A percentile compares a stretch with the other conserved stretches of the same genome.
Evolutionary conservation across 2,888 invertebrate species (phyloP).

Genomic region (Xestia c-nigrum): DNA sequence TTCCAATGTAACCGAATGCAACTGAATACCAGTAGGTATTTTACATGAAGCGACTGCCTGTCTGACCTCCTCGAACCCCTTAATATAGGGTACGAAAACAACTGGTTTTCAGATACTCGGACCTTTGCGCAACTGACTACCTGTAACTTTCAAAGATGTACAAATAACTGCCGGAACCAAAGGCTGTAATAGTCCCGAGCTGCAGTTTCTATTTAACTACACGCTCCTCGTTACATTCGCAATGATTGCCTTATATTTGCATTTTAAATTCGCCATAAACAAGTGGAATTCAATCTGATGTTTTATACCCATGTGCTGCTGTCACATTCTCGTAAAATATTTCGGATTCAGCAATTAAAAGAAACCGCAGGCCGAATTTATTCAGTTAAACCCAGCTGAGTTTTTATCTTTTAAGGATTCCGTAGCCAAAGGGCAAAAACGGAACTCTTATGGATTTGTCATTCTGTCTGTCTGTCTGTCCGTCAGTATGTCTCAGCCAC

Average conservation of each 20-base stretch:
- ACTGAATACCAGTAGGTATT: background rate
- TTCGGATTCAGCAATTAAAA: background rate
- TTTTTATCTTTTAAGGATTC: background rate
- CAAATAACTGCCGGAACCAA: background rate
- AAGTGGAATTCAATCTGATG: constrained; percentile 1
- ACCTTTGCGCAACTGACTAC: too few relatives aligned
- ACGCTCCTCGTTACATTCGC: background rate
- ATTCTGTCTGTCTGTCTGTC: too few relatives aligned
- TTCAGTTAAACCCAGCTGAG: background rate
- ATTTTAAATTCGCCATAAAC: background rate
- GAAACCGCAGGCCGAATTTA: background rate
- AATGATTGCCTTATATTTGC: background rate
- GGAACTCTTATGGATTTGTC: too few relatives aligned
- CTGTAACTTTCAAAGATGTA: background rate
- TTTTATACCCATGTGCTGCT: background rate
- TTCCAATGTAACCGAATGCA: background rate
- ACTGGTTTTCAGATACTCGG: background rate
- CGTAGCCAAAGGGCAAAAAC: too few relatives aligned
- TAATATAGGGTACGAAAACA: background rate
- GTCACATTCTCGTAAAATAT: background rate
- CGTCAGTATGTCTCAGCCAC: too few relatives aligned
- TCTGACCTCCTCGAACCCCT: too few relatives aligned
- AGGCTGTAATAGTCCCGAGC: background rate
- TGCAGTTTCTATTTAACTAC: background rate
- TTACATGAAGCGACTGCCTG: too few relatives aligned